These are phyloP conservation scores for Hydrolagus colliei DNA, from an alignment of 2,797 vertebrate species.

Conservation along the genomic window DNA sequence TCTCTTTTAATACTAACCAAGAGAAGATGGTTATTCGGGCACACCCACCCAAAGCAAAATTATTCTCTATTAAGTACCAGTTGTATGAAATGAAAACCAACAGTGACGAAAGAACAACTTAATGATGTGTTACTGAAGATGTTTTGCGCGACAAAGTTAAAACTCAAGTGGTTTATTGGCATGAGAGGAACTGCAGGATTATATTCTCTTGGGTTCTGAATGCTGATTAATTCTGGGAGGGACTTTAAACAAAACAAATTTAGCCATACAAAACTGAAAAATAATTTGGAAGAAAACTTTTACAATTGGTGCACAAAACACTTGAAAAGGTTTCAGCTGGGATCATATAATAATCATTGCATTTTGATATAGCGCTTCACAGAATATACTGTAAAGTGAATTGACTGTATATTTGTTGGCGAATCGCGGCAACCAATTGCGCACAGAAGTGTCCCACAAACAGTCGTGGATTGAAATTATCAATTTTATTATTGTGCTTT, in stretches of 20 bases:
- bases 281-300: no score
- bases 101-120: background rate
- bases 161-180: background rate
- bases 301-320: background rate
- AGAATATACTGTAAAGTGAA: no score
- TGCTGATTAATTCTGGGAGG: background rate
- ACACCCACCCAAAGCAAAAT: no score
- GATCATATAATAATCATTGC: background rate
- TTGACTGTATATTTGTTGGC: no score
- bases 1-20: no score
- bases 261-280: background rate
- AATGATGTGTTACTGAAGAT: background rate
- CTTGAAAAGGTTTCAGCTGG: background rate
- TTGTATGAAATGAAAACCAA: no score
- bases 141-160: background rate
- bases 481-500: no score
- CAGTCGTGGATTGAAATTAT: no score
- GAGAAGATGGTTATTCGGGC: no score
- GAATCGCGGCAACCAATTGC: no score
- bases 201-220: background rate
- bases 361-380: background rate
- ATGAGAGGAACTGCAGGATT: background rate
- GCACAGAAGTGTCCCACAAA: no score
- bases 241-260: background rate
- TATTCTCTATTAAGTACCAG: no score